These are phyloP conservation scores for Erebia palarica DNA, from an alignment of 2,888 invertebrate genomes.

Conservation along the genomic window DNA sequence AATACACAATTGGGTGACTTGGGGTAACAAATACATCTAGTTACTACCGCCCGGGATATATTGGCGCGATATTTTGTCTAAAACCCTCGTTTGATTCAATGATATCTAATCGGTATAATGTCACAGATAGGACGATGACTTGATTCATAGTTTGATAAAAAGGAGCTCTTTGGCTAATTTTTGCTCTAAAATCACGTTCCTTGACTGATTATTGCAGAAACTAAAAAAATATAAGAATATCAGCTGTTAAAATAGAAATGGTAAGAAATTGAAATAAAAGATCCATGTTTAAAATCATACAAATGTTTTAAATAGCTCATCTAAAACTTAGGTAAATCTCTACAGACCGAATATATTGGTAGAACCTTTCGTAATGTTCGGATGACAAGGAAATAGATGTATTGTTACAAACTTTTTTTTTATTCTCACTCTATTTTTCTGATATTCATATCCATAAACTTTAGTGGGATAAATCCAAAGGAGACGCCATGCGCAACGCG, in stretches of 20 bases:
- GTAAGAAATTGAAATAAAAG: too few species aligned
- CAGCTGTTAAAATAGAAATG: too few species aligned
- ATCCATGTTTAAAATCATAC: too few species aligned
- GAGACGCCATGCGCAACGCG: too few species aligned
- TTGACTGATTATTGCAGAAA: too few species aligned
- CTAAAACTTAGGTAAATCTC: neutral
- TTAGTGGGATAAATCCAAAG: too few species aligned
- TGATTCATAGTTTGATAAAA: neutral
- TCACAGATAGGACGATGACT: neutral
- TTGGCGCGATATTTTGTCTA: slow-evolving; percentile 18
- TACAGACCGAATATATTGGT: slow-evolving; percentile 15
- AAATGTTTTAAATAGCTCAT: neutral
- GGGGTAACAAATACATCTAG: slow-evolving; percentile 20
- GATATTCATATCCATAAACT: neutral
- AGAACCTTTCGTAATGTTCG: slow-evolving; percentile 20
- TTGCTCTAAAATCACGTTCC: neutral
- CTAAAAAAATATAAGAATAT: too few species aligned
- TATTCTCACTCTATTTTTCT: slow-evolving; percentile 8
- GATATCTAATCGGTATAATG: neutral
- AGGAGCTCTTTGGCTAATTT: neutral
- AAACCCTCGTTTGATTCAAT: neutral
- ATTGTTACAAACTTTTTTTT: slow-evolving; percentile 18
- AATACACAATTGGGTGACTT: slow-evolving; percentile 7
- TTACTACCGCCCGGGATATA: slow-evolving; percentile 20
- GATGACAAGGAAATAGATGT: slow-evolving; percentile 21